Base-by-base conservation (phyloP, 1,140 invertebrate genomes). In the Sycophila sp. region DNA sequence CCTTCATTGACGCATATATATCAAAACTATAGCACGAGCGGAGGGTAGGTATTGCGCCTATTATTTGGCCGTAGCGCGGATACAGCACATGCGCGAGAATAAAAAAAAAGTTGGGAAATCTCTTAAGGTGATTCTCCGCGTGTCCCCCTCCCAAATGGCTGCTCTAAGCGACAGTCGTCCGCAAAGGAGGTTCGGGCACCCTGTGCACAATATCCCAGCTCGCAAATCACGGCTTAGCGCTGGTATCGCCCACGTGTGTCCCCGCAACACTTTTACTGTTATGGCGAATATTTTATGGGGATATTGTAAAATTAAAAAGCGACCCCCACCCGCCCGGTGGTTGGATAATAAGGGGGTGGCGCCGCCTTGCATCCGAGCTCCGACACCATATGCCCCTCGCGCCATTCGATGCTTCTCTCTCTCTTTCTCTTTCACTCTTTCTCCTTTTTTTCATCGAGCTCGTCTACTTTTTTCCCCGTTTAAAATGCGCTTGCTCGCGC, bases 241-340 rank as follows among this genome's bases (percentile, higher is more conserved):
- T n/a, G n/a, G 38, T 40, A 64, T 64, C 62, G n/a, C 28, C n/a
- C 51, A 28, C 42, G 40, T 72, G 63, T 72, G 67, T 73, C 68
- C 73, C 55, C 40, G 65, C 53, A 76, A 75, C 70, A 80, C 77
- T 81, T 82, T 82, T 80, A 81, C 75, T 76, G 77, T 80, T 80
- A 80, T 78, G 73, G 75, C 74, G 77, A 77, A 82, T 80, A 83
- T 83, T 85, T 85, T 83, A 85, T 81, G 80, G 80, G 77, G 81
- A 83, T 80, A 83, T 77, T 84, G 82, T 85, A 84, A 85, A 86
- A 85, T 86, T 86, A 86, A 85, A 84, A 85, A 81, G 78, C 78
- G 74, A 73, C 77, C 76, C 71, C 75, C 66, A 69, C 75, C 75
- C 76, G 73, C 70, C 67, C 42, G 24, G 40, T 58, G 47, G 73